Evolutionary conservation across 2,888 invertebrate genomes (phyloP).

Genomic region (Malthinus seriepunctatus): DNA sequence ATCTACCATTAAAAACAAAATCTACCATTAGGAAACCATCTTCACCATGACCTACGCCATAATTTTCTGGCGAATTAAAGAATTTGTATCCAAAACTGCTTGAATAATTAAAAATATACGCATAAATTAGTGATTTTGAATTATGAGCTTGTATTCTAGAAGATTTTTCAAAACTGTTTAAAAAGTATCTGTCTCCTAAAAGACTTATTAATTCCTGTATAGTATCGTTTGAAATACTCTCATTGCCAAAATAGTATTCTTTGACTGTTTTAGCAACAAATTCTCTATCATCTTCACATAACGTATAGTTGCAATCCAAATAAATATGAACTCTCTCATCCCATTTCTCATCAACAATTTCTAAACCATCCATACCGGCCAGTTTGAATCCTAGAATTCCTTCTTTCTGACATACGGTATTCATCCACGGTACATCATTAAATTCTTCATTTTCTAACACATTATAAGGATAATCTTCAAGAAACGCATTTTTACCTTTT

Average conservation of each 20-base stretch:
- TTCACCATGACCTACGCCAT: background rate
- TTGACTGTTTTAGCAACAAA: background rate
- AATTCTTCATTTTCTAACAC: conserved; percentile 62
- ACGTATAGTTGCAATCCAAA: background rate
- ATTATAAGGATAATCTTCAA: conserved; percentile 65
- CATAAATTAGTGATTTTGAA: conserved; percentile 3
- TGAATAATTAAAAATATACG: conserved; percentile 7
- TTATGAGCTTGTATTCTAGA: background rate
- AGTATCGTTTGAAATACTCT: background rate
- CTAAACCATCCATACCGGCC: background rate
- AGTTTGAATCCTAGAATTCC: conserved; percentile 61
- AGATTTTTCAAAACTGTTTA: background rate
- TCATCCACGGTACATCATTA: conserved; percentile 70
- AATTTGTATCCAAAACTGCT: background rate
- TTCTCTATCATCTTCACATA: background rate
- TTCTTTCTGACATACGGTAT: conserved; percentile 69
- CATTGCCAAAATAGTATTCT: conserved; percentile 1
- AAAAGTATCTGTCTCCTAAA: conserved; percentile 10
- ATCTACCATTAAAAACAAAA: background rate
- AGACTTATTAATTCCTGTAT: background rate
- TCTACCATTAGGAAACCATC: background rate
- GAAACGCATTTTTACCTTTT: conserved; percentile 59
- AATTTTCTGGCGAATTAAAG: background rate
- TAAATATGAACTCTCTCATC: background rate
- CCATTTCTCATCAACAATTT: background rate